Percentiles rank a stretch among this genome's conserved stretches.
phyloP scores from a whole-genome alignment of 2,797 vertebrate species.

The Chaetodon trifasciatus region DNA sequence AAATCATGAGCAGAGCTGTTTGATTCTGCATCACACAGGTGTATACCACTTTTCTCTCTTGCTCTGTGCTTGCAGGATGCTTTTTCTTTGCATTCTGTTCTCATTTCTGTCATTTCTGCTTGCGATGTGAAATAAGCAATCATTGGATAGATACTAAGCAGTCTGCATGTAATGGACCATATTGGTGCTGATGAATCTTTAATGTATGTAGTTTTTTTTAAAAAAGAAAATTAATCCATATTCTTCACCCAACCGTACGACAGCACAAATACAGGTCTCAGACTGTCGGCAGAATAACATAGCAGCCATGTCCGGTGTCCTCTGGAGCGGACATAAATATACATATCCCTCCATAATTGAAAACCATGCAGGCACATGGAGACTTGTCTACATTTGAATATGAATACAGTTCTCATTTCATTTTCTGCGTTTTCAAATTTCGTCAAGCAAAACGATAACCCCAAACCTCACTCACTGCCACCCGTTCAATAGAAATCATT shows the following conservation, averaged over 20 bases:
- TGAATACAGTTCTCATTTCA: constrained; percentile 71
- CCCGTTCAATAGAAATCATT: constrained; percentile 58
- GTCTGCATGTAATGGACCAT: background rate
- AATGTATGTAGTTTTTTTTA: background rate
- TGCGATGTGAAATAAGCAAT: background rate
- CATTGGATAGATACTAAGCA: background rate
- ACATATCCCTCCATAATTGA: constrained; percentile 66
- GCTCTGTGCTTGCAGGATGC: background rate
- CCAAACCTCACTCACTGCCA: constrained; percentile 31
- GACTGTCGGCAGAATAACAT: constrained; percentile 40
- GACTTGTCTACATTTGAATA: constrained; percentile 72
- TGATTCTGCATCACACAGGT: constrained; percentile 15
- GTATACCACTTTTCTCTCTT: constrained; percentile 1
- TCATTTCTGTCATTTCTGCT: background rate
- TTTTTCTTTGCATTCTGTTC: background rate
- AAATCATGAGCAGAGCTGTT: constrained; percentile 8
- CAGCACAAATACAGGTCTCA: constrained; percentile 24
- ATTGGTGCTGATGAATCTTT: background rate
- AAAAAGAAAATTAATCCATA: background rate
- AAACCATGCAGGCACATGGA: constrained; percentile 57
- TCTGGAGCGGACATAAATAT: constrained; percentile 64
- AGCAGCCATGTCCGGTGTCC: constrained; percentile 45
- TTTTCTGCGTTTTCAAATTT: constrained; percentile 69
- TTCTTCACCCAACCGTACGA: background rate
- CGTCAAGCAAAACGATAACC: constrained; percentile 64